Percentiles rank a stretch among this genome's conserved stretches.
phyloP scores from a whole-genome alignment of 37 sponge, comb jelly and placozoan species.

The Agelas oroides region DNA sequence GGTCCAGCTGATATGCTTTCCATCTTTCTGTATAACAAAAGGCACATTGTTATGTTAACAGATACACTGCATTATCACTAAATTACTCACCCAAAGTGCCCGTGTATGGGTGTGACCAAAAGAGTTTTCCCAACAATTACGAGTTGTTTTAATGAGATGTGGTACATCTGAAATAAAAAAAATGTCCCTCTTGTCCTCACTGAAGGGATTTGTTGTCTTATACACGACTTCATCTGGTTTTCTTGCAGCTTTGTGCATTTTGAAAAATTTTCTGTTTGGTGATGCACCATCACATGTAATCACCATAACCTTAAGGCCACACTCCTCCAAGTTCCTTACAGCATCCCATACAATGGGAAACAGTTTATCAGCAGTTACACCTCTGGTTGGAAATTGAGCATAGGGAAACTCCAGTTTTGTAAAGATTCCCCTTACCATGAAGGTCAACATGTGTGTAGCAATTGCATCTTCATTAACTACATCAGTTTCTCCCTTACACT shows the following conservation, averaged over 20 bases:
- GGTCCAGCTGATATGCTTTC: slow-evolving; percentile 28
- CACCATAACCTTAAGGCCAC: slow-evolving; percentile 44
- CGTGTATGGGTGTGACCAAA: slow-evolving; percentile 8
- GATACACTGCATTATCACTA: no score
- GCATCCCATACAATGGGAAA: slow-evolving; percentile 56
- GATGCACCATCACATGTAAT: slow-evolving; percentile 53
- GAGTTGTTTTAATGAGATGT: slow-evolving; percentile 40
- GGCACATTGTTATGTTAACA: no score
- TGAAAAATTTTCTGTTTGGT: slow-evolving; percentile 39
- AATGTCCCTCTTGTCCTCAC: not conserved
- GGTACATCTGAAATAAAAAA: slow-evolving; percentile 50
- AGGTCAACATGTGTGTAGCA: slow-evolving; percentile 35
- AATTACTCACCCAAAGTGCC: slow-evolving; percentile 5
- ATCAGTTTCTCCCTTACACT: no score
- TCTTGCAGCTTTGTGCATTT: slow-evolving; percentile 3
- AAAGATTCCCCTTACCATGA: slow-evolving; percentile 51
- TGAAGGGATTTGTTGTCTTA: slow-evolving; percentile 28
- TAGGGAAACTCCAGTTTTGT: no score
- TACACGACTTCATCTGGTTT: not conserved
- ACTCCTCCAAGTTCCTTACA: slow-evolving; percentile 10
- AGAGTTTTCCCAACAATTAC: slow-evolving; percentile 43
- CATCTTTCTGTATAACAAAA: slow-evolving; percentile 3
- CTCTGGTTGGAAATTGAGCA: slow-evolving; percentile 44
- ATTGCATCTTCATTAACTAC: no score
- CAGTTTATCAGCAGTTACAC: slow-evolving; percentile 13